phyloP scores from a whole-genome alignment of 1,140 invertebrate species.

The Penaeus indicus region DNA sequence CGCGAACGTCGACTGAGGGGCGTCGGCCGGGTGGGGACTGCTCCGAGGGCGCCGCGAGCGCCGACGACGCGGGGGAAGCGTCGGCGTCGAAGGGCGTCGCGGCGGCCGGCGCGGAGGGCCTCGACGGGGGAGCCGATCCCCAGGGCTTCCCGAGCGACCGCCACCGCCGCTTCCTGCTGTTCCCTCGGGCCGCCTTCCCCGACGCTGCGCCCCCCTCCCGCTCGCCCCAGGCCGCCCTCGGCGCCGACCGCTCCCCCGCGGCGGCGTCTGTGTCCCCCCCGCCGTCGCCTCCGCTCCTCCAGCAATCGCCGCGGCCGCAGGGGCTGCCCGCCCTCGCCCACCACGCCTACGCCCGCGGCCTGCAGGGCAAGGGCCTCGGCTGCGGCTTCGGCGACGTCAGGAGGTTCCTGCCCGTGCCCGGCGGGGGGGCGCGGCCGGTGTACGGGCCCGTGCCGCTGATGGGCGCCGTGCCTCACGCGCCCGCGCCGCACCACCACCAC shows the following conservation, averaged over 20 bases:
- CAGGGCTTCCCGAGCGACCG: background rate
- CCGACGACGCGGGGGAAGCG: no score
- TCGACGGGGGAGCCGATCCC: no score
- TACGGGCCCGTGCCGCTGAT: conserved; percentile 37
- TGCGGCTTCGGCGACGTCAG: conserved; percentile 20
- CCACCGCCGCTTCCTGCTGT: background rate
- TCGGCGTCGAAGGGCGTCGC: no score
- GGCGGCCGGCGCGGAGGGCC: no score
- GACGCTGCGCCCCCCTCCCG: background rate
- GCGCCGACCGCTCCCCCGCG: background rate
- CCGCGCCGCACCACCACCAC: conserved; percentile 36
- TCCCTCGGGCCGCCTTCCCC: background rate
- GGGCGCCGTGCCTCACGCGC: conserved; percentile 4
- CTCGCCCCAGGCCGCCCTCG: background rate
- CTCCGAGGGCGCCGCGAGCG: no score
- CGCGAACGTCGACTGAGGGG: background rate
- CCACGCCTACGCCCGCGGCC: conserved; percentile 10
- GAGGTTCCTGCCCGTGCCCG: conserved; percentile 36
- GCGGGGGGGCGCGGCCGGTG: conserved; percentile 6
- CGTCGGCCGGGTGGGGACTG: no score
- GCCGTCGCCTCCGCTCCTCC: background rate
- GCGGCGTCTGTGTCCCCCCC: conserved; percentile 4
- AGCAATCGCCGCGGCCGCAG: background rate
- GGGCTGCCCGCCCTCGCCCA: background rate
- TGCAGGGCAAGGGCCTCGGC: conserved; percentile 1